phyloP scores from a whole-genome alignment of 1,140 invertebrate species.

The Sitodiplosis mosellana region DNA sequence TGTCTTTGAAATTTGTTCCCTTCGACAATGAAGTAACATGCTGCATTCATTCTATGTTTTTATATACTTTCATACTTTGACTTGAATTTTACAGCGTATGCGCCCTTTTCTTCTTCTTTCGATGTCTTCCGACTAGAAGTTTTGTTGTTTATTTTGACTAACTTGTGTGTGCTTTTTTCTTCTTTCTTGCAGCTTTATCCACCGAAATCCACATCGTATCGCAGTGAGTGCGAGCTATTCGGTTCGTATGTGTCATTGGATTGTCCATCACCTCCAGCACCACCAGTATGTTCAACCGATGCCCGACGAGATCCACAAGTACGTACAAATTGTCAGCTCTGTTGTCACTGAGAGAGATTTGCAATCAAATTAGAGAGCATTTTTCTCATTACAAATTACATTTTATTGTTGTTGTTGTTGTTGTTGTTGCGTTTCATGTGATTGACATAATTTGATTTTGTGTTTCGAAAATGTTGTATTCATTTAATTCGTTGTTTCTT shows the following conservation, averaged over 20 bases:
- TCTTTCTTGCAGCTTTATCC: conserved; percentile 7
- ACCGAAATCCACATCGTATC: conserved; percentile 6
- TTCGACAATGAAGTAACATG: too few species aligned
- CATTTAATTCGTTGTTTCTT: background rate
- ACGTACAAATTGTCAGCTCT: background rate
- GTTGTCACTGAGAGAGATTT: too few species aligned
- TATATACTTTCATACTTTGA: too few species aligned
- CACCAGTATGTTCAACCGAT: conserved; percentile 5
- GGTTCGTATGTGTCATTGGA: conserved; percentile 9
- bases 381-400: background rate
- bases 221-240: conserved; percentile 7
- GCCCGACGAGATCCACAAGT: conserved; percentile 7
- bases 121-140: too few species aligned
- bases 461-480: background rate
- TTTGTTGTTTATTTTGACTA: background rate
- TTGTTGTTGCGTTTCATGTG: too few species aligned
- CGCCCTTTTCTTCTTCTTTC: background rate
- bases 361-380: background rate
- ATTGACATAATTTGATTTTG: too few species aligned
- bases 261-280: conserved; percentile 9
- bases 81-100: background rate
- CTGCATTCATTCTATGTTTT: too few species aligned
- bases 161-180: background rate
- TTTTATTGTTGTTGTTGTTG: background rate
- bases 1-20: too few species aligned